Evolutionary conservation across 1,140 invertebrate species (phyloP), one percentile per base, ranked within the genome.

Genomic region (Drosophila tristis): DNA sequence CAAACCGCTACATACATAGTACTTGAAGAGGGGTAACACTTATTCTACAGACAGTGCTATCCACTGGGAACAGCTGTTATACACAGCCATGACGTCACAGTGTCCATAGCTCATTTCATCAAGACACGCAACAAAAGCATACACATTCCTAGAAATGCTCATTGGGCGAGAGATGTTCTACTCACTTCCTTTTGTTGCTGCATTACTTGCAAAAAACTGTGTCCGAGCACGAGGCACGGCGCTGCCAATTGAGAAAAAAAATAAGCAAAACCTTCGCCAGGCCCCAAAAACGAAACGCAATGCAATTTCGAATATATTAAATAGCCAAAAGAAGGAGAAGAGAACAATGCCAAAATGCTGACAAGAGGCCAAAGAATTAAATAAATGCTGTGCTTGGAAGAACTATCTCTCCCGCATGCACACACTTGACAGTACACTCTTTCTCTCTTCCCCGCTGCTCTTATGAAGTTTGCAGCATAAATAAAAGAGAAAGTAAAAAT

Each of bases 401-500:
- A 79, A 67, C 44, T n/a, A 23, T 60, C 48, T 54, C 56, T n/a
- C 42, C 43, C 25, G 15, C 42, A 51, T 11, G 48, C 59, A 39
- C 50, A 61, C 25, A 45, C 26, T 39, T 20, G 42, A 72, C 62
- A 42, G 48, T n/a, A 44, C 29, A 60, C 20, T 25, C 42, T 13
- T 54, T 25, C 13, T 42, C 31, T 35, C 29, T 60, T n/a, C 39
- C 51, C 35, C 48, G 42, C 60, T 11, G 35, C 4, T 13, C 48
- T 35, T 44, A 47, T 79, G 56, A 57, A 77, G 53, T 56, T 70
- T 57, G 58, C 43, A 77, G 72, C 75, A 89, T 89, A 87, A 84
- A 89, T 87, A 89, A 87, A 87, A 84, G 84, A 87, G 84, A 87
- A 87, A 87, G 84, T 89, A 79, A 82, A 75, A 79, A 53, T 62